These are phyloP conservation scores for Spisula subtruncata DNA, from an alignment of 2,888 invertebrate species.

Conservation along the genomic window DNA sequence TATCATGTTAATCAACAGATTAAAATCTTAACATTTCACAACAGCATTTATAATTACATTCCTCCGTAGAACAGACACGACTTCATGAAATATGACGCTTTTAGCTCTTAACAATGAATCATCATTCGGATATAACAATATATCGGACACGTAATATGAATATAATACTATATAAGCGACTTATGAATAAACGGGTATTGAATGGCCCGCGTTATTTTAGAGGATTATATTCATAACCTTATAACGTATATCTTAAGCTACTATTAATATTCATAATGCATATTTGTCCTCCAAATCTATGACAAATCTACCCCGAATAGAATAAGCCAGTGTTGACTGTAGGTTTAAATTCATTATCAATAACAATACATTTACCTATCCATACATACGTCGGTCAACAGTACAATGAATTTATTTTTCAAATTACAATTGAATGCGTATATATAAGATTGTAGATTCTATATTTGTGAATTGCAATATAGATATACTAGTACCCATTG, in stretches of 20 bases:
- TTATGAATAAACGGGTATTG: not conserved
- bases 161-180: not conserved
- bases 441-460: no score
- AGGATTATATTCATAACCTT: slow-evolving; percentile 20
- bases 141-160: not conserved
- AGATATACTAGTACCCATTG: slow-evolving; percentile 27
- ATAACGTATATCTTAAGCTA: not conserved
- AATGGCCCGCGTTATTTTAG: not conserved
- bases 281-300: not conserved
- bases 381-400: not conserved
- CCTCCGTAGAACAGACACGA: not conserved
- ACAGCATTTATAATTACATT: slow-evolving; percentile 7
- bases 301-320: not conserved
- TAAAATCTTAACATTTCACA: slow-evolving; percentile 12
- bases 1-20: not conserved
- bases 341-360: not conserved
- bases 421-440: not conserved
- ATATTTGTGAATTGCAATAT: not conserved
- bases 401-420: not conserved
- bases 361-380: not conserved
- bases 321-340: not conserved
- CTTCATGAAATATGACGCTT: not conserved
- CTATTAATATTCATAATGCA: not conserved
- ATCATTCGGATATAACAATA: not conserved
- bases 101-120: not conserved